Base-by-base conservation (phyloP, 2,113 vertebrate species). In the Nanorana parkeri region DNA sequence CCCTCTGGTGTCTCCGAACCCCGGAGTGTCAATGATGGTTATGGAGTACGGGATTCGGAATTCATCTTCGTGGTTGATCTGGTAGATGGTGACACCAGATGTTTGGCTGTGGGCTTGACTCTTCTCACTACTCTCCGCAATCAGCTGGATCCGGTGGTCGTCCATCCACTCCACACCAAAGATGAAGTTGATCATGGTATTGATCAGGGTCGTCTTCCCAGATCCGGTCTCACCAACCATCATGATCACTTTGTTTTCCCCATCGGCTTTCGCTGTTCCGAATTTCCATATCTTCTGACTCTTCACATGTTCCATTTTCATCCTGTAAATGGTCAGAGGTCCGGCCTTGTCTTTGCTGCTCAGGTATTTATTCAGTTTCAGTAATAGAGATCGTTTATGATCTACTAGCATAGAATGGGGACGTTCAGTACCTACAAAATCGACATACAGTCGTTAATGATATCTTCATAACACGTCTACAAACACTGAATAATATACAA, bases 11-110 rank as follows among this genome's bases (percentile, higher is more conserved):
- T 89, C 86, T 20, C 87, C 90, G 79, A 93, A 91, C 0, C 89
- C 90, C n/a, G 89, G 91, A 0, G 89, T 91, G 85, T 93, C 92
- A 1, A 90, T 81, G 0, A 93, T 78, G 4, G 88, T 92, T 23
- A 92, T 10, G 0, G 89, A 89, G 79, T 56, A 85, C 0, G 72
- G 20, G 1, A 89, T 69, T 4, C 60, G 13, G 29, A 91, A 91
- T 0, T 85, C 87, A 0, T 85, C 36, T 17, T 71, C 76, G 60
- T 86, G 36, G 69, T 89, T 28, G 58, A 93, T 20, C 51, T 87
- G 61, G 41, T 91, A 92, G 17, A 84, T 87, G 0, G 85, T 89
- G 78, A 93, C 85, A 8, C 85, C 81, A 11, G 88, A 88, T 0
- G 87, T 90, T 71, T 91, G 90, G 4, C 87, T 90, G 3, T 88